Evolutionary conservation across 2,113 vertebrate species (phyloP), one percentile per base, ranked within the genome.

Genomic region (Psophia crepitans): DNA sequence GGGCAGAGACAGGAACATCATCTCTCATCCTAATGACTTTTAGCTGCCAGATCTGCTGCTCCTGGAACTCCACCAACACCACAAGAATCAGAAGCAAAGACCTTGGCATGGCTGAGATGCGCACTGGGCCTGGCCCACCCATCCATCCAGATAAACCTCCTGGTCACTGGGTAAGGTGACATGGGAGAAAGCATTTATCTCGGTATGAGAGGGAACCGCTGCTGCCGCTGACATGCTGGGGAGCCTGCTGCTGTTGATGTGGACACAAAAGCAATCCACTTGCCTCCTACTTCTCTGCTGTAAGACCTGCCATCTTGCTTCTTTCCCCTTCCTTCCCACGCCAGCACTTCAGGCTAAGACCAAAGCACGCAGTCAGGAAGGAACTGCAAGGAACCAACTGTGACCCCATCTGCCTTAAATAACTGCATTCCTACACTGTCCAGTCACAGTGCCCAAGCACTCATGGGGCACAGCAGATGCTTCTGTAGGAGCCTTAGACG

Each of bases 91-190:
- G 17, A 49, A 54, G n/a, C 51, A 54, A 89, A 53, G 39, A 56
- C 14, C 17, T 27, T 17, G 14, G 19, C 11, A 26, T 1, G 26
- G 21, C 41, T 54, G 16, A 61, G 1, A 10, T 28, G n/a, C 24
- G 35, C 20, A 13, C 32, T 20, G 30, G 56, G 43, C 53, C 33
- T 9, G 4, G 27, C 48, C 73, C 66, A 65, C 5, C 48, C 43
- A 28, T 8, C 10, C 0, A 0, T 3, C 46, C 41, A 68, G 43
- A 54, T 7, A 30, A 1, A 33, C 8, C 27, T 70, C 21, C n/a
- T 46, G 61, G n/a, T 4, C 32, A 18, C 56, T 64, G n/a, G 32
- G 15, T 12, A 28, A 60, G 37, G 49, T 35, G 27, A 53, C 37
- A 48, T 0, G 1, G 39, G 30, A 80, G 44, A 49, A 74, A 26